Evolutionary conservation across 2,888 invertebrate species (phyloP), one percentile per base, ranked within the genome.

Genomic region (Danaus chrysippus): DNA sequence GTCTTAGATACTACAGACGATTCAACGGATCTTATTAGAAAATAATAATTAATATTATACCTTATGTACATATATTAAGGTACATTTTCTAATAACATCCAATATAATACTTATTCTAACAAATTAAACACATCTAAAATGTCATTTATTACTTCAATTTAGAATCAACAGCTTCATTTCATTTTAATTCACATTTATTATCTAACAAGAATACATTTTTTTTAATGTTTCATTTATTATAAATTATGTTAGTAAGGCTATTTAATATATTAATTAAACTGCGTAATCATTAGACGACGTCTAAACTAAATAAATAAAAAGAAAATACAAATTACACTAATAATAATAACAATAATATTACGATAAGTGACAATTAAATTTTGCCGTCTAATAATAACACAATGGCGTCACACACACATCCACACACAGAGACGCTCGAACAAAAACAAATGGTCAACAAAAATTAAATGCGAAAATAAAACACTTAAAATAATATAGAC

Each of bases 111-210:
- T 69, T 68, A 71, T 58, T 67, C 72, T 71, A 68, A 74, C 73
- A 78, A 84, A 79, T 68, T 74, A 73, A 78, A 83, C 77, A 83
- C 83, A 83, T 73, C 82, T 84, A 81, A 76, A 82, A 84, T 86
- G 84, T 86, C 86, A 87, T 89, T 89, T 84, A 87, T 85, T 88
- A 87, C 78, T 84, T 83, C 84, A 87, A 86, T 90, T 91, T 90
- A 91, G 90, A 91, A 90, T 91, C 86, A 82, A 87, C 85, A 89
- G 90, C 90, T 91, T 90, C 70, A 64, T 71, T 68, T 79, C 72
- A 74, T 77, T 75, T 81, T 86, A 88, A 84, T 90, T 83, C 87
- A 88, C 86, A 87, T 83, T 84, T 83, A 82, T 84, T 54, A 64
- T 81, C 87, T 90, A 90, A 78, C 76, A 83, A 87, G 81, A 84